phyloP scores from a whole-genome alignment of 2,797 vertebrate species.

The Orestias chungarensis region DNA sequence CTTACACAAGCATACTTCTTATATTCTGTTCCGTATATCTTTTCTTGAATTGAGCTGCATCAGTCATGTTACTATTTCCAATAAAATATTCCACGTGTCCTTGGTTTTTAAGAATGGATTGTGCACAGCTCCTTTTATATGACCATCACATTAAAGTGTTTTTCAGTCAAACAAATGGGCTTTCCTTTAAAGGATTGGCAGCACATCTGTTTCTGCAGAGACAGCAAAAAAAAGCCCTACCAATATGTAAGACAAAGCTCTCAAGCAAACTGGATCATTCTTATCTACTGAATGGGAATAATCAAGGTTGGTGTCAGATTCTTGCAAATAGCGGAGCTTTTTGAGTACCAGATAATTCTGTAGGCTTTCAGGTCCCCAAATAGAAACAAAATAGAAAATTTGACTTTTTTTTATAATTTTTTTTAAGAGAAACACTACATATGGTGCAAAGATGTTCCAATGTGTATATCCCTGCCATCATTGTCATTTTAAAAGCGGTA shows the following conservation, averaged over 20 bases:
- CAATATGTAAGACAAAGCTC: constrained; percentile 6
- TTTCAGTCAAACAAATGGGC: constrained; percentile 9
- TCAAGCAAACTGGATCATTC: constrained; percentile 9
- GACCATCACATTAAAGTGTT: constrained; percentile 19
- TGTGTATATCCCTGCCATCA: too few relatives aligned
- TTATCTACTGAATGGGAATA: neutral
- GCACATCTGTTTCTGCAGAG: constrained; percentile 15
- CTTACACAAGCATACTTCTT: neutral
- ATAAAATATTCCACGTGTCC: neutral
- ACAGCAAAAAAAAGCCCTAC: neutral
- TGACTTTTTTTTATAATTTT: too few relatives aligned
- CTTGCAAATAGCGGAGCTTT: neutral
- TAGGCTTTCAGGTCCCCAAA: neutral
- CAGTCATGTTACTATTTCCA: neutral
- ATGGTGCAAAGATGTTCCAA: neutral
- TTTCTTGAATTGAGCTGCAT: constrained; percentile 1
- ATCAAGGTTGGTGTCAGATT: neutral
- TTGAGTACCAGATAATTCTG: neutral
- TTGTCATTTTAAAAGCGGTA: too few relatives aligned
- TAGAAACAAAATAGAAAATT: too few relatives aligned
- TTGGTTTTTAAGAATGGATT: constrained; percentile 7
- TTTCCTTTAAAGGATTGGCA: constrained; percentile 1
- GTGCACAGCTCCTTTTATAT: constrained; percentile 4
- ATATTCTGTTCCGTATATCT: neutral
- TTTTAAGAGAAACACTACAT: neutral